phyloP scores from a whole-genome alignment of 2,797 vertebrate genomes.

The Gymnoscopelus braueri region DNA sequence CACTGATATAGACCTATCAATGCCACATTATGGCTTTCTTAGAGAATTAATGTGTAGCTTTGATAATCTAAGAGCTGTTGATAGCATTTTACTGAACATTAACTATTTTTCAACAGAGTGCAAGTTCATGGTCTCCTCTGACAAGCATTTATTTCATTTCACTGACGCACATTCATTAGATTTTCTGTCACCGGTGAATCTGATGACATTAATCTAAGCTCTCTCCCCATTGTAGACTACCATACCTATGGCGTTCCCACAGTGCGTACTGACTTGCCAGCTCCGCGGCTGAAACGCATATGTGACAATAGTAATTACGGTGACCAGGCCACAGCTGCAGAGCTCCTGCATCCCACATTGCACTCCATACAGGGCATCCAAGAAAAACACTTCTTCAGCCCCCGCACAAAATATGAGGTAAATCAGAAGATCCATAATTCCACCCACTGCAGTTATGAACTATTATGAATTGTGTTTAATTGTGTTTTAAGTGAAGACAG shows the following conservation, averaged over 20 bases:
- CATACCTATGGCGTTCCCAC: conserved; percentile 81
- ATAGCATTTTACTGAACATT: too few species aligned
- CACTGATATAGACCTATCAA: too few species aligned
- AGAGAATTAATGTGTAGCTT: too few species aligned
- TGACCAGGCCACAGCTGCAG: conserved; percentile 71
- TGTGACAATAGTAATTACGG: conserved; percentile 86
- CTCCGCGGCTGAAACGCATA: conserved; percentile 79
- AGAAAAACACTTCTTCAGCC: conserved; percentile 82
- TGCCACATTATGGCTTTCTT: too few species aligned
- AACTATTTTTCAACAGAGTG: too few species aligned
- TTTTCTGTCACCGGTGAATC: background rate
- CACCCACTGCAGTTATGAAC: too few species aligned
- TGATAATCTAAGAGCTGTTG: too few species aligned
- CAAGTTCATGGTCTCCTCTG: background rate
- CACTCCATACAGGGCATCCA: conserved; percentile 80
- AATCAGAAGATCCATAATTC: too few species aligned
- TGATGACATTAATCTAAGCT: background rate
- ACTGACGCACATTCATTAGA: background rate
- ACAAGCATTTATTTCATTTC: background rate
- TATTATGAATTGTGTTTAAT: too few species aligned
- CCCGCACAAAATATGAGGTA: conserved; percentile 88
- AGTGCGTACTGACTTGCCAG: conserved; percentile 82
- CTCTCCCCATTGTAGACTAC: conserved; percentile 63
- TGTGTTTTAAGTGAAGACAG: too few species aligned
- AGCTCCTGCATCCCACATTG: conserved; percentile 83